A percentile compares a stretch with the other conserved stretches of the same genome.
Conservation (phyloP, 2,113 vertebrate genomes). For the Phylloscopus trochilus region DNA sequence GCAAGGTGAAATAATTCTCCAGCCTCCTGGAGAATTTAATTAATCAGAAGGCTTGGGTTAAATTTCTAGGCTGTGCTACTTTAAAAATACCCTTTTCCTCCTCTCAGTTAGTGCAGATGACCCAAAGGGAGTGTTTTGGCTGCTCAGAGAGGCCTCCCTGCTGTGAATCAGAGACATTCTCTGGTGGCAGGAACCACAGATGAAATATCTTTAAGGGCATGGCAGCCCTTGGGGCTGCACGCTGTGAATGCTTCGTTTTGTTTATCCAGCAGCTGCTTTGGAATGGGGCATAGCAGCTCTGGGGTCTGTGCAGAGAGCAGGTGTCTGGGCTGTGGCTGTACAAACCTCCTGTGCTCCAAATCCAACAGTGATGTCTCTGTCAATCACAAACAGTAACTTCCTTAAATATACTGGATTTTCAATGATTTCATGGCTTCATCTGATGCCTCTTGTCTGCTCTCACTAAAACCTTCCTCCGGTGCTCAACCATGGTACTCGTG, state of each 20-base stretch:
- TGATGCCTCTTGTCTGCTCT: not conserved
- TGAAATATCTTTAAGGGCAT: not conserved
- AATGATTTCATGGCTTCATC: not conserved
- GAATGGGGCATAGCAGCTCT: not conserved
- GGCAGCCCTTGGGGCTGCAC: not conserved
- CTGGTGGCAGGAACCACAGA: not conserved
- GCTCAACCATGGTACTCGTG: not conserved
- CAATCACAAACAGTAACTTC: not conserved
- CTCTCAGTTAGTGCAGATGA: not conserved
- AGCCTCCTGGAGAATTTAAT: not conserved
- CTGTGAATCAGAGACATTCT: not conserved
- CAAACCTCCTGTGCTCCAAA: not conserved
- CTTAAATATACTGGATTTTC: not conserved
- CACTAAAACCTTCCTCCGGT: not conserved
- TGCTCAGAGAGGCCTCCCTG: not conserved
- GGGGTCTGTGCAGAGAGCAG: not conserved
- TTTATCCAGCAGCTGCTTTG: conserved; percentile 10
- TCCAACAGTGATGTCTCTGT: fast-evolving
- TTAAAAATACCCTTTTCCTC: not conserved
- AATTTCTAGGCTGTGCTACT: not conserved
- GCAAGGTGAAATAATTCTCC: not conserved
- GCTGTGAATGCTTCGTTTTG: not conserved
- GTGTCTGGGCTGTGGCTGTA: not conserved
- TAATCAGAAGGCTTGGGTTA: not conserved
- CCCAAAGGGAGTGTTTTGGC: not conserved